Evolutionary conservation across 2,797 vertebrate genomes (phyloP).

Genomic region (Borostomias antarcticus): DNA sequence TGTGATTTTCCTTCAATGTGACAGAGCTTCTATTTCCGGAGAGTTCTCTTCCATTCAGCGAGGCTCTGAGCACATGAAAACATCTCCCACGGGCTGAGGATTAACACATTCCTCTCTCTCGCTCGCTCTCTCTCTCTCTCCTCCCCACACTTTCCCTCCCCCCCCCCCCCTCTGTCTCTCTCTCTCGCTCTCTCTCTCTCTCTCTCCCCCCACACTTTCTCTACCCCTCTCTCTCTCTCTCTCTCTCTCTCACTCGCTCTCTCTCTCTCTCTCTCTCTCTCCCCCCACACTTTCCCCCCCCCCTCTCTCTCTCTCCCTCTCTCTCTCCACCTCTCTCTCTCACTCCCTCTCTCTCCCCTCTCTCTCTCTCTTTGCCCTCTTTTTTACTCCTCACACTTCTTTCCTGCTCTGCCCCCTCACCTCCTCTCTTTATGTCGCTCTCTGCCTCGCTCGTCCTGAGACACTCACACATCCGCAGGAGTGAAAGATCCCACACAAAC

Average conservation of each 20-base stretch:
- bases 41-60: neutral
- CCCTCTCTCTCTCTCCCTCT: neutral
- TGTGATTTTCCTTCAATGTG: slow-evolving; percentile 12
- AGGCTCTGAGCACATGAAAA: neutral
- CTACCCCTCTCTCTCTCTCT: too few relatives aligned
- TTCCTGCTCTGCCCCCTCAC: neutral
- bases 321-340: neutral
- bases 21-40: slow-evolving; percentile 9
- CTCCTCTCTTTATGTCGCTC: too few relatives aligned
- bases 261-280: too few relatives aligned
- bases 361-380: neutral
- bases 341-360: neutral
- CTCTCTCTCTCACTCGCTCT: too few relatives aligned
- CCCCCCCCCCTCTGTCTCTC: neutral
- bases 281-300: too few relatives aligned
- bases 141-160: neutral
- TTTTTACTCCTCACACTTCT: neutral
- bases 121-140: neutral
- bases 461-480: too few relatives aligned
- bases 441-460: too few relatives aligned
- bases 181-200: neutral
- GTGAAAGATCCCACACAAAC: too few relatives aligned
- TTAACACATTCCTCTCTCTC: slow-evolving; percentile 12
- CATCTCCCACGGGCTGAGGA: neutral
- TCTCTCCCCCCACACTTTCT: neutral